These are phyloP conservation scores for Laupala kohalensis DNA, from an alignment of 1,140 invertebrate species.

Conservation along the genomic window DNA sequence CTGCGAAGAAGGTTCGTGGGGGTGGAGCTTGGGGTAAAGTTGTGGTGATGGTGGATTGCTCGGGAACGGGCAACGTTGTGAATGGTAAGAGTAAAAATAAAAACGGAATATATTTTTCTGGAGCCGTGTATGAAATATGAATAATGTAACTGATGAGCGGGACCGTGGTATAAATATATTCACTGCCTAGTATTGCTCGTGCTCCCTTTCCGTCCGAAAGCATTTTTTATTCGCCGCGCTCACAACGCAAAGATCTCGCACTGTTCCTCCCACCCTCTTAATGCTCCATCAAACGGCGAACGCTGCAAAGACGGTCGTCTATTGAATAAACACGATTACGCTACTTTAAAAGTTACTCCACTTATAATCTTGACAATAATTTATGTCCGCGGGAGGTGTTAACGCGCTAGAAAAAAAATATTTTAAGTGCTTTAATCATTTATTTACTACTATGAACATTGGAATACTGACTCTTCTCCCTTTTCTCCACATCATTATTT, in stretches of 20 bases:
- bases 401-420: too few species aligned
- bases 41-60: too few species aligned
- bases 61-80: neutral
- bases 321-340: neutral
- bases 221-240: neutral
- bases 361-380: neutral
- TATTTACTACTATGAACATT: too few species aligned
- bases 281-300: slow-evolving; percentile 1
- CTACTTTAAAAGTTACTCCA: neutral
- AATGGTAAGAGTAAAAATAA: neutral
- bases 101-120: slow-evolving; percentile 4
- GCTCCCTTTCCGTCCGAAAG: neutral
- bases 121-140: slow-evolving; percentile 7
- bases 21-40: neutral
- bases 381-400: neutral
- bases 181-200: neutral
- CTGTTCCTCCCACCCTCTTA: neutral
- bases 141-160: slow-evolving; percentile 8
- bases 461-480: too few species aligned
- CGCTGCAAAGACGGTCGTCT: neutral
- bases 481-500: too few species aligned
- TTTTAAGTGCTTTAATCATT: too few species aligned
- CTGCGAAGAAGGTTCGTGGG: neutral
- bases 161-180: slow-evolving; percentile 7
- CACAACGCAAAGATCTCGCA: too few species aligned